Base-by-base conservation (phyloP, 2,113 vertebrate genomes). In the Atlantisia rogersi region DNA sequence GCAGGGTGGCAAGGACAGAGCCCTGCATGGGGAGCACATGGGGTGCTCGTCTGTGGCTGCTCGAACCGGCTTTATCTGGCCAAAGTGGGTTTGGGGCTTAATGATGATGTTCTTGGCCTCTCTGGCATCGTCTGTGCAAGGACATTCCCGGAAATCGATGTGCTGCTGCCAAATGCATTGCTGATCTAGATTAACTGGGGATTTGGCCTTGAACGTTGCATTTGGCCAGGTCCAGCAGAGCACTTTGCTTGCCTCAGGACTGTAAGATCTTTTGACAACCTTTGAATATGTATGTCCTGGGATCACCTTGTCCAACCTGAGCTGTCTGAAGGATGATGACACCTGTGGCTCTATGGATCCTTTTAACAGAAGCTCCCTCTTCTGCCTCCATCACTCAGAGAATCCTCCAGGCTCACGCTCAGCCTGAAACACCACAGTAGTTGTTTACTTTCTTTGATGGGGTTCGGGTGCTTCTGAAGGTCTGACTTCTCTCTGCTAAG, bases 171-270 rank as follows among this genome's bases (percentile, higher is more conserved):
- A 62, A 22, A 37, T 28, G 39, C 2, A 1, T 19, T 20, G 10
- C 64, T 59, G 58, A 31, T 31, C 19, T 39, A 22, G 44, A 9
- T 19, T 39, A 26, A 39, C n/a, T 28, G 53, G 68, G 59, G 35
- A 17, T 55, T 77, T 55, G 44, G 44, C 64, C 52, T 50, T 44
- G 25, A 28, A 20, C 1, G 2, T 6, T 59, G 37, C 28, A 1
- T 31, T 77, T 31, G 73, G 39, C 46, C 0, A 7, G 29, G 53
- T 29, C 31, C 21, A 28, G 46, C 0, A 0, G 37, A 17, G 25
- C 35, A 12, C 19, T 6, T 21, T 39, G 42, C 44, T 67, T 65
- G 40, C 53, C 40, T 32, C 42, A 17, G 68, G 53, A 14, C 15
- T 37, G 50, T 7, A 14, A 31, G 26, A 40, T 22, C 56, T 48